Evolutionary conservation across 2,113 vertebrate species (phyloP).

Genomic region (Hylia prasina): DNA sequence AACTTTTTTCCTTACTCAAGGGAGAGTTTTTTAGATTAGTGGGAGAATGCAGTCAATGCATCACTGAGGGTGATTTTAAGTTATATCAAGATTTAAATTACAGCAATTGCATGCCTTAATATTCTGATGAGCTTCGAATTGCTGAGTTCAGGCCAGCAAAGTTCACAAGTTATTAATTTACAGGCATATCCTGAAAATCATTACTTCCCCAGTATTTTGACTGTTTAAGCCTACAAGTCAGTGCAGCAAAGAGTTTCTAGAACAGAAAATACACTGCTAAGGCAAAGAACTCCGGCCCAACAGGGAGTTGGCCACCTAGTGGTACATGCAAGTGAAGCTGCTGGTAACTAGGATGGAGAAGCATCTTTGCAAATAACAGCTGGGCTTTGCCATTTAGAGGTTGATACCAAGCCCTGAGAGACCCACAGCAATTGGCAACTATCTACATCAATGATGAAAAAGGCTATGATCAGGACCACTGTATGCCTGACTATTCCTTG

Average conservation of each 20-base stretch:
- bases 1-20: background rate
- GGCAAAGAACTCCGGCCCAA: background rate
- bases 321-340: background rate
- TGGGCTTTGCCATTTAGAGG: background rate
- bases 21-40: background rate
- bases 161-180: background rate
- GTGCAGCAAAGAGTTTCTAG: background rate
- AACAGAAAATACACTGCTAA: background rate
- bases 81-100: background rate
- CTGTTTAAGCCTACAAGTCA: background rate
- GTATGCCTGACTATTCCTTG: background rate
- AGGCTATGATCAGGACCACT: background rate
- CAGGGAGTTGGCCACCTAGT: background rate
- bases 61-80: background rate
- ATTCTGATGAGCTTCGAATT: background rate
- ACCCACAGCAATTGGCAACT: background rate
- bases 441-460: background rate
- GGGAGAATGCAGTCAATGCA: background rate
- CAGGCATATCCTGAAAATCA: background rate
- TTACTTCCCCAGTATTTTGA: background rate
- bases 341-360: background rate
- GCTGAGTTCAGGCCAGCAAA: background rate
- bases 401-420: background rate
- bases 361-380: background rate
- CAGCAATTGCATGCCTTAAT: background rate